These are phyloP conservation scores for Phalangium opilio DNA, from an alignment of 2,888 invertebrate genomes.

Conservation along the genomic window DNA sequence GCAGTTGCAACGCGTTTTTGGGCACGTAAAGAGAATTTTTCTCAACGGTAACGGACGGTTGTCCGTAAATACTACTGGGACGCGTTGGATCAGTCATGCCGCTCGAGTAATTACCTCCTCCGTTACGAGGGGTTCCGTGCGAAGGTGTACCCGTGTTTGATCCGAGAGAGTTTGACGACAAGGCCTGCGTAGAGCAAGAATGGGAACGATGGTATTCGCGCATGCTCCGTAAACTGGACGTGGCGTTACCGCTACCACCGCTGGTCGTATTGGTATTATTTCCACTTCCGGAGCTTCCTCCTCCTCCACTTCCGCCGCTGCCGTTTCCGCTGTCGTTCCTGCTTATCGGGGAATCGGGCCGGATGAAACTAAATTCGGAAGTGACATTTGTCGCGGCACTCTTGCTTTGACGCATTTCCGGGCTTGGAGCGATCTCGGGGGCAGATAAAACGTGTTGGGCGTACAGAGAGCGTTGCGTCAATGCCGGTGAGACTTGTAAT, in stretches of 20 bases:
- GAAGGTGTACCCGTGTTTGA: constrained; percentile 5
- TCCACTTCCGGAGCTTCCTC: no score
- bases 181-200: constrained; percentile 6
- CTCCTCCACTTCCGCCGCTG: neutral
- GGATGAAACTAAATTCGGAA: constrained; percentile 21
- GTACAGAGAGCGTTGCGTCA: constrained; percentile 20
- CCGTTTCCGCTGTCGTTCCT: constrained; percentile 7
- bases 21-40: neutral
- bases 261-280: neutral
- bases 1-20: no score
- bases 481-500: constrained; percentile 17
- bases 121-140: constrained; percentile 3
- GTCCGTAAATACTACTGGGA: constrained; percentile 17
- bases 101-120: neutral
- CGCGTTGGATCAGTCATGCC: constrained; percentile 26
- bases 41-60: constrained; percentile 6
- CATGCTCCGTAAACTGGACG: neutral
- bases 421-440: constrained; percentile 12
- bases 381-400: constrained; percentile 18
- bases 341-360: constrained; percentile 18
- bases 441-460: constrained; percentile 20
- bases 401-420: constrained; percentile 4
- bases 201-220: neutral
- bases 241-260: neutral
- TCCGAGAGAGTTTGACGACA: constrained; percentile 5